Conservation (phyloP, 2,113 vertebrate species). For the Mesembrinibis cayennensis region DNA sequence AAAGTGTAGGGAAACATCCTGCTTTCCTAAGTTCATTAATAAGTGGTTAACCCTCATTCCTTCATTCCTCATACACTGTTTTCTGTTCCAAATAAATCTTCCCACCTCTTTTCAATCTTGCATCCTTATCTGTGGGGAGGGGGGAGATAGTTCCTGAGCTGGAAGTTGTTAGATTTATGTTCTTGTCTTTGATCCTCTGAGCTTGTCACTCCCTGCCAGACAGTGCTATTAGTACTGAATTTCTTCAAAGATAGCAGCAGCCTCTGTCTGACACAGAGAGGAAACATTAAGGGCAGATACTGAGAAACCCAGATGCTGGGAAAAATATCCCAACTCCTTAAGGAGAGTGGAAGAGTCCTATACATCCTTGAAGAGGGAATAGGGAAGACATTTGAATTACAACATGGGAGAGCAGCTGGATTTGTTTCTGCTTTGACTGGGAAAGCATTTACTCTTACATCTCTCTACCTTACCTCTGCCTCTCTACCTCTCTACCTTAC, state of each 20-base stretch:
- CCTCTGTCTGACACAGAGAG: background rate
- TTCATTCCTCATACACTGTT: background rate
- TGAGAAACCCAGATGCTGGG: background rate
- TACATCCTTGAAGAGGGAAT: background rate
- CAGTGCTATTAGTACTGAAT: background rate
- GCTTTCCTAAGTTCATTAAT: background rate
- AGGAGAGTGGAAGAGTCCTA: background rate
- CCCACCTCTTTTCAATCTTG: background rate
- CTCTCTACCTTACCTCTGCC: too few relatives aligned
- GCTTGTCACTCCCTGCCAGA: slow-evolving; percentile 10
- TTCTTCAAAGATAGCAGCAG: background rate
- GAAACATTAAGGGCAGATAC: background rate
- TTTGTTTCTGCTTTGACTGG: background rate
- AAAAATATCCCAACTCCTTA: background rate
- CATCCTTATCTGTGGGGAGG: background rate
- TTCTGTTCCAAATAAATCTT: background rate
- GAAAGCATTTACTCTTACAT: background rate
- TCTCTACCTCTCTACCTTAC: too few relatives aligned
- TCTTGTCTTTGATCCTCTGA: slow-evolving; percentile 2
- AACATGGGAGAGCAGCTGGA: background rate
- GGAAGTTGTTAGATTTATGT: slow-evolving; percentile 13
- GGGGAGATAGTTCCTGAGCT: background rate
- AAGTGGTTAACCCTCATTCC: background rate
- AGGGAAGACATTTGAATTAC: background rate
- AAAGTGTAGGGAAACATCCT: background rate